phyloP scores from a whole-genome alignment of 2,113 vertebrate genomes.

The Platanista minor region DNA sequence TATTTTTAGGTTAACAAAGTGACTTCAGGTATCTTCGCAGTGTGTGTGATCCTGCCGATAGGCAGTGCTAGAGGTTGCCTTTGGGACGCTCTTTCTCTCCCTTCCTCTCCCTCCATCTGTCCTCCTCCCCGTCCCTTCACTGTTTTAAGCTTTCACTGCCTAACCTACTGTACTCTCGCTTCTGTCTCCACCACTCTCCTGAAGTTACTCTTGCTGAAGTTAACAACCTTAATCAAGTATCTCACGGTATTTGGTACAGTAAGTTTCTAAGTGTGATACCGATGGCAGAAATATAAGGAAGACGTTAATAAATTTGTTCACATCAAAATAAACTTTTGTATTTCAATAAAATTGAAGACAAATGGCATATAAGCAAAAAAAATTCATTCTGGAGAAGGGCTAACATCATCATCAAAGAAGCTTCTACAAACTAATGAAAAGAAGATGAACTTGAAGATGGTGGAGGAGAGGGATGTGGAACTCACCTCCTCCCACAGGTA shows the following conservation, averaged over 20 bases:
- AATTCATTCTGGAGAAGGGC: background rate
- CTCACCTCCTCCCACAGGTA: too few relatives aligned
- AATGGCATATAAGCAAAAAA: background rate
- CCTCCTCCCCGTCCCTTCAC: background rate
- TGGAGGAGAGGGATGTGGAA: too few relatives aligned
- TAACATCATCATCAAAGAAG: background rate
- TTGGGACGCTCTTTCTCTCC: background rate
- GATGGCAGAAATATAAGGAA: background rate
- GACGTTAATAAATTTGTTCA: background rate
- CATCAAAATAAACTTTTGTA: background rate
- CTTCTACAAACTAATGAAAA: conserved; percentile 20
- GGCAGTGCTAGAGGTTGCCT: background rate
- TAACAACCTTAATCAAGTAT: background rate
- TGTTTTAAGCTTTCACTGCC: background rate
- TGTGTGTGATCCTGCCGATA: background rate
- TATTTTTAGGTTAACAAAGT: conserved; percentile 16
- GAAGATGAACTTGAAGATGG: too few relatives aligned
- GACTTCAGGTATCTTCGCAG: background rate
- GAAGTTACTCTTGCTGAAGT: background rate
- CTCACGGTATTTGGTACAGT: background rate
- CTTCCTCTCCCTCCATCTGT: background rate
- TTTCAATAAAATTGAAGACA: background rate
- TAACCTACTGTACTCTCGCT: background rate
- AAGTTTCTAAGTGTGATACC: background rate
- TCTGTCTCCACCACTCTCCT: background rate